Evolutionary conservation across 2,113 vertebrate species (phyloP), one percentile per base, ranked within the genome.

Genomic region (Chauna torquata): DNA sequence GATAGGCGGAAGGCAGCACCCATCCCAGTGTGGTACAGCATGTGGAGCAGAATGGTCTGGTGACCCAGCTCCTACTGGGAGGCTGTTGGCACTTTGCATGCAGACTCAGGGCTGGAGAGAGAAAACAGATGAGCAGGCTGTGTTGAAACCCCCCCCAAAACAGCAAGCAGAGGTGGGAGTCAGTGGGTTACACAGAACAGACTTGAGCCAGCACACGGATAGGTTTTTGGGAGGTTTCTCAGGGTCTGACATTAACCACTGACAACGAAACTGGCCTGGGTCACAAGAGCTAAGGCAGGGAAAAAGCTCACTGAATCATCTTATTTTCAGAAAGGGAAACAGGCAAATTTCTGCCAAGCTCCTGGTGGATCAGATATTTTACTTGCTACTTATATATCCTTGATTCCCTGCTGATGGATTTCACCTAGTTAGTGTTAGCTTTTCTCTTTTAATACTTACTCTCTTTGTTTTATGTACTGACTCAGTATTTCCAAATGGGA

Each of bases 401-500:
- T 1, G 1, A 30, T 52, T 78, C 14, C 13, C 32, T 68, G n/a
- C 47, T 45, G 45, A 32, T 82, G 34, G 34, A 44, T 64, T 79
- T 93, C 40, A 40, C 32, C 38, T 38, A n/a, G 25, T 62, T 78
- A 74, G 49, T 24, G n/a, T 55, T 81, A 34, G 25, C 32, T 55
- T 77, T 72, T 79, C 50, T 62, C 54, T 88, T 90, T 81, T 45
- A n/a, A 22, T 86, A 64, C 81, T 82, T 94, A 47, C 70, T 77
- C 13, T 5, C 16, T 87, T 74, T 82, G 42, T 68, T 68, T 38
- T 17, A 59, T 57, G 66, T 30, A 18, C 25, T 77, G 76, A 81
- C 76, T 92, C 80, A 83, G 17, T 81, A 34, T 88, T 94, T 95
- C 80, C 80, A 70, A 77, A 81, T 72, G 69, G 42, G 55, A 79